Base-by-base conservation (phyloP, 2,888 invertebrate species). In the Norana najaformis region DNA sequence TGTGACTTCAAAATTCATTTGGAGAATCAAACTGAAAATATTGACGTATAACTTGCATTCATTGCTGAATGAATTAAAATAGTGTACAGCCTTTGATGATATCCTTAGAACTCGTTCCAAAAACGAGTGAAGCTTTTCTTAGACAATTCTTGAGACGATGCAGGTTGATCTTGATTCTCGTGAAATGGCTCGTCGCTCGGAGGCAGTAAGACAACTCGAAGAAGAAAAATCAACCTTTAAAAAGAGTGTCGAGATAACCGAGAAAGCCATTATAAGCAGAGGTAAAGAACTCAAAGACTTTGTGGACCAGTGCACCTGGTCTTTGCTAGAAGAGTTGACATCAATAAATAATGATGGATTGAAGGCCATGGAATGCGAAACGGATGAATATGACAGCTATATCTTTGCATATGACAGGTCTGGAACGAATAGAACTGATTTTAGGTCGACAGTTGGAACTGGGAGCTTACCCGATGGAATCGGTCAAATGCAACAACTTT, bases 181-280 rank as follows among this genome's bases (percentile, higher is more conserved):
- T n/a, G n/a, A 8, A 11, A n/a, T 69, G 69, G n/a, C 69, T 69
- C 69, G n/a, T n/a, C n/a, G 30, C 30, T 6, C 30, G n/a, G 30
- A 69, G 69, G 69, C 30, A 47, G 23, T 47, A 23, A 23, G 23
- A 47, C 20, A 47, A 23, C 1, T 47, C 20, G 47, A 47, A 6
- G 23, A 23, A 23, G 69, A 69, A 69, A 69, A n/a, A n/a, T 6
- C 69, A 69, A n/a, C 30, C n/a, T 69, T 69, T 69, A 69, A 30
- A 6, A 69, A n/a, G n/a, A 69, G n/a, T 69, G n/a, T 69, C 11
- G 69, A 69, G 1, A 69, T 69, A 30, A n/a, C n/a, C 0, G 69
- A 69, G 69, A 69, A 69, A 69, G 69, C 69, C 30, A 69, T 69
- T n/a, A 69, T 69, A 69, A 69, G 69, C 69, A 69, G 69, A 69